phyloP scores from a whole-genome alignment of 92 coral and sea anemone genomes.

The Siderastrea siderea region DNA sequence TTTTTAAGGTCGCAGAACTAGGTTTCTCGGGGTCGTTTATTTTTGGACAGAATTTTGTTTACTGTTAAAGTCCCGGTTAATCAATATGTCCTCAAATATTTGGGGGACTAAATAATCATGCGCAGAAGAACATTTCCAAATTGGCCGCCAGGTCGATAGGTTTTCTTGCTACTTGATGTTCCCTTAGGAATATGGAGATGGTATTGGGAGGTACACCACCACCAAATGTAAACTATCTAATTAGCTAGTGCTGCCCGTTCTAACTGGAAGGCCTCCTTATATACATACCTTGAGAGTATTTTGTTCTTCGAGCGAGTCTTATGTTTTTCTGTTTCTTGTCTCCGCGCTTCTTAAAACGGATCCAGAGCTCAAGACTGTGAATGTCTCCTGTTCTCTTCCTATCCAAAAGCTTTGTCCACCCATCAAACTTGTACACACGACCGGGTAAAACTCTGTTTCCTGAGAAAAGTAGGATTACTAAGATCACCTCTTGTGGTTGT shows the following conservation, averaged over 20 bases:
- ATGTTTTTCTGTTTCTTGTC: slow-evolving; percentile 53
- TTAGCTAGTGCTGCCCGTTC: neutral
- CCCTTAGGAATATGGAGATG: too few relatives aligned
- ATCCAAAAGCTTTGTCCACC: slow-evolving; percentile 86
- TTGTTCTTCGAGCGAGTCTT: slow-evolving; percentile 69
- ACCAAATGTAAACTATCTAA: neutral
- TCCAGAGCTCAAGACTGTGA: slow-evolving; percentile 88
- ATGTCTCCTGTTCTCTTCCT: slow-evolving; percentile 73
- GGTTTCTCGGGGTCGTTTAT: too few relatives aligned
- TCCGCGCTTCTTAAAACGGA: slow-evolving; percentile 76
- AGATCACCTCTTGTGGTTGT: too few relatives aligned
- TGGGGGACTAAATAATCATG: too few relatives aligned
- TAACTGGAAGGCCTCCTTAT: neutral
- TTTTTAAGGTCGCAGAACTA: too few relatives aligned
- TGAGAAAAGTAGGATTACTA: slow-evolving; percentile 2
- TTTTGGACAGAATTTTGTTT: too few relatives aligned
- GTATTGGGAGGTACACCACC: neutral
- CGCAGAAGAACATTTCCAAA: too few relatives aligned
- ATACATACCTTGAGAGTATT: slow-evolving; percentile 64
- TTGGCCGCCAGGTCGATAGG: too few relatives aligned
- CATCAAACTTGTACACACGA: slow-evolving; percentile 76
- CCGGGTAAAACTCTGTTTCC: slow-evolving; percentile 79
- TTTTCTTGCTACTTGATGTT: too few relatives aligned
- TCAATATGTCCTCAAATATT: too few relatives aligned
- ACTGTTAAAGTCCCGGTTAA: too few relatives aligned